Conservation (phyloP, 2,888 invertebrate genomes). For the Toxonevra muliebris region DNA sequence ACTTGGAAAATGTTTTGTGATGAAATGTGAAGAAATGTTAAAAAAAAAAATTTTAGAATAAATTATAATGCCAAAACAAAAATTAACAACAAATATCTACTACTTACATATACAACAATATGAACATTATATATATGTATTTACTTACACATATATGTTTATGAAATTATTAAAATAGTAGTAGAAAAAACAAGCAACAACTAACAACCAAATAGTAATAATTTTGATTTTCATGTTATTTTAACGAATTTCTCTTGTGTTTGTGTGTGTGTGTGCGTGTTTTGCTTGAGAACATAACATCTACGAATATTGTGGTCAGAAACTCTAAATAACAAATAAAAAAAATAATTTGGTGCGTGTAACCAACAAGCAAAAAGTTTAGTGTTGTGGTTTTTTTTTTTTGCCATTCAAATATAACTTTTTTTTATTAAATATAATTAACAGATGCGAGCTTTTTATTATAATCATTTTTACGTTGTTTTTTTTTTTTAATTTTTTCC, state of each 20-base stretch:
- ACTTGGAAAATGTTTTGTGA: constrained; percentile 20
- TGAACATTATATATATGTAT: neutral
- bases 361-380: no score
- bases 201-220: neutral
- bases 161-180: neutral
- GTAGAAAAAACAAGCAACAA: neutral
- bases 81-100: neutral
- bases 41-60: constrained; percentile 14
- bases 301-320: no score
- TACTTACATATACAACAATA: neutral
- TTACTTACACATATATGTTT: neutral
- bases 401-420: no score
- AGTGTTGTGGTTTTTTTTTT: no score
- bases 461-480: neutral
- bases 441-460: neutral
- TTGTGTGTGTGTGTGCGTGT: no score
- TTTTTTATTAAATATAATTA: no score
- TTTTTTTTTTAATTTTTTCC: neutral
- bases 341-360: no score
- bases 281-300: no score
- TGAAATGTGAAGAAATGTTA: neutral
- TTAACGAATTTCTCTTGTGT: no score
- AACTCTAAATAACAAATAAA: no score
- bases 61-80: constrained; percentile 23
- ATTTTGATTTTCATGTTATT: no score